A percentile compares a stretch with the other conserved stretches of the same genome.
phyloP scores from a whole-genome alignment of 2,797 vertebrate species.

The Chrosomus eos region DNA sequence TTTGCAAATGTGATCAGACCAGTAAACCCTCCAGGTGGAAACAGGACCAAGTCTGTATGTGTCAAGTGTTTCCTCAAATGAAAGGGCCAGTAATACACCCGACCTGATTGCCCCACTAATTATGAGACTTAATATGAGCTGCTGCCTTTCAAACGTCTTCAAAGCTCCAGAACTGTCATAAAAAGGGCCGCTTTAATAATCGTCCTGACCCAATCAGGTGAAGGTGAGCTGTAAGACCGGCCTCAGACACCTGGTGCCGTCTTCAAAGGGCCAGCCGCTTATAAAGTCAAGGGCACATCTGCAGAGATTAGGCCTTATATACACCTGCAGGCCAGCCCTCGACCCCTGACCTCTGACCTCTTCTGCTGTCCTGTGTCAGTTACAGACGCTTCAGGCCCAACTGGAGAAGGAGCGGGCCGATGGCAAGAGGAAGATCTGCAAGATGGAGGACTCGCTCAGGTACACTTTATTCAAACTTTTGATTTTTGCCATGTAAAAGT shows the following conservation, averaged over 20 bases:
- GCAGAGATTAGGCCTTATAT: slow-evolving; percentile 24
- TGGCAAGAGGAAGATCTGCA: slow-evolving; percentile 79
- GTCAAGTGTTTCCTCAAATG: slow-evolving; percentile 7
- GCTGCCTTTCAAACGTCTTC: slow-evolving; percentile 64
- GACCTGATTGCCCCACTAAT: slow-evolving; percentile 19
- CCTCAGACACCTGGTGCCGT: slow-evolving; percentile 69
- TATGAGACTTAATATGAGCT: slow-evolving; percentile 49
- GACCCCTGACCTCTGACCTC: slow-evolving; percentile 46
- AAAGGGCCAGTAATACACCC: slow-evolving; percentile 20
- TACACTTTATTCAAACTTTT: neutral
- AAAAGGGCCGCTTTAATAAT: slow-evolving; percentile 80
- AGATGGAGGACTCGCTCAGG: slow-evolving; percentile 85
- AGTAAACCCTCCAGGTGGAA: neutral
- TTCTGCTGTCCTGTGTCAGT: slow-evolving; percentile 70
- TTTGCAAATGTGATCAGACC: too few relatives aligned
- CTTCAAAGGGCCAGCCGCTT: slow-evolving; percentile 59
- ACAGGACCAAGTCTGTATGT: neutral
- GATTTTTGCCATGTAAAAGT: neutral
- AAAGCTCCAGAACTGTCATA: slow-evolving; percentile 70
- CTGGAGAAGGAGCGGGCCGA: slow-evolving; percentile 83
- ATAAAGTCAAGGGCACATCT: slow-evolving; percentile 59
- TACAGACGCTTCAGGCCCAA: slow-evolving; percentile 78
- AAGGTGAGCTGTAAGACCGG: slow-evolving; percentile 82
- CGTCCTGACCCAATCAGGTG: slow-evolving; percentile 72
- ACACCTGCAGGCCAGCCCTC: slow-evolving; percentile 46